phyloP scores from a whole-genome alignment of 2,113 vertebrate species.

The Heloderma charlesbogerti region DNA sequence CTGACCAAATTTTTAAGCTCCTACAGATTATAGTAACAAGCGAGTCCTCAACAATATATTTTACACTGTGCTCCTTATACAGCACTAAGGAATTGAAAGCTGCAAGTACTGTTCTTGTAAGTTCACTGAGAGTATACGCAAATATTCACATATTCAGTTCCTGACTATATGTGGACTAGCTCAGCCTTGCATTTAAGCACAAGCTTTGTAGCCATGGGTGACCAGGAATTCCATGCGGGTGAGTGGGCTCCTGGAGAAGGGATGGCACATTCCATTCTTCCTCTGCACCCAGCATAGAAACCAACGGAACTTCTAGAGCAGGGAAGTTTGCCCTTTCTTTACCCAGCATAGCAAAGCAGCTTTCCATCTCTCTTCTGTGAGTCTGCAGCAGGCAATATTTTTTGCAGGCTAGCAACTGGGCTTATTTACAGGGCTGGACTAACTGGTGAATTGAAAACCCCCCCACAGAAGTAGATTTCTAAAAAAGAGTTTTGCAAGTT shows the following conservation, averaged over 20 bases:
- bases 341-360: no score
- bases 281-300: neutral
- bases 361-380: no score
- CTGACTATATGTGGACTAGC: neutral
- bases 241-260: neutral
- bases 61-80: neutral
- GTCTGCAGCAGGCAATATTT: neutral
- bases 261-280: neutral
- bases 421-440: neutral
- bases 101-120: neutral
- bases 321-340: no score
- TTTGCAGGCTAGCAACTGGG: neutral
- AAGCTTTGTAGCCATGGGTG: neutral
- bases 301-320: neutral
- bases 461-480: neutral
- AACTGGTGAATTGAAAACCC: neutral
- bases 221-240: neutral
- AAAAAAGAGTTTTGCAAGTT: neutral
- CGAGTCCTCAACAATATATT: neutral
- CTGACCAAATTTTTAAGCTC: neutral
- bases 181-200: neutral
- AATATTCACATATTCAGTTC: neutral
- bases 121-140: neutral
- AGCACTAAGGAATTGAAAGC: neutral
- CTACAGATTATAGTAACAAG: neutral